Evolutionary conservation across 2,113 vertebrate species (phyloP), one percentile per base, ranked within the genome.

Genomic region (Ariopsis seemanni): DNA sequence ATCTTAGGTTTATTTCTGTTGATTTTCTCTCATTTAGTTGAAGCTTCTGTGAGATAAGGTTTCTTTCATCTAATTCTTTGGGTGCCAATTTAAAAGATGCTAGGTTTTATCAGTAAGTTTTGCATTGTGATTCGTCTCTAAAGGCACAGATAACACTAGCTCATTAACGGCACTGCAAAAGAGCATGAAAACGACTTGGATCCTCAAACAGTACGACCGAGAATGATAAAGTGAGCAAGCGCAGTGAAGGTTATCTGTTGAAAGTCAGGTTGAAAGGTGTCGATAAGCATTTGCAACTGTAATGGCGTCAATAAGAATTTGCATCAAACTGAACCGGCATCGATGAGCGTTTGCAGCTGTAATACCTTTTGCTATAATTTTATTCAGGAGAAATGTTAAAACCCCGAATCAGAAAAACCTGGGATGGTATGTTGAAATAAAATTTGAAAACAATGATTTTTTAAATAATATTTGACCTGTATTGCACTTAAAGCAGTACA

Each of bases 21-120:
- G 77, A 50, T 86, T 81, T 71, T 58, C 77, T 57, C 78, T 71
- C 27, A 81, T 86, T 81, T 58, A n/a, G 30, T 67, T 69, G 62
- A 69, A 69, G 63, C 75, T 69, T 25, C 7, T 58, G 9, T 7
- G 22, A 81, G 85, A 79, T 55, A 69, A 86, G 9, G 62, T 55
- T 86, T 55, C 72, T 67, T 86, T 79, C 60, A 34, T 86, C 60
- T 27, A 67, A 34, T 78, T 79, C 85, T 42, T 42, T 34, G 50
- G 27, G 18, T 79, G 27, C 62, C 58, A 55, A 74, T 79, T 79
- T 86, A 80, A 55, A 86, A 17, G 75, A 80, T 69, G 85, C 27
- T 79, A 67, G 48, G 53, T 67, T 86, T 65, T 57, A 86, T 65
- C 60, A 34, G 85, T 80, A 30, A 3, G 75, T 65, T 80, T 80